Conservation (phyloP, 2,888 invertebrate species). For the Drosophila pegasa region DNA sequence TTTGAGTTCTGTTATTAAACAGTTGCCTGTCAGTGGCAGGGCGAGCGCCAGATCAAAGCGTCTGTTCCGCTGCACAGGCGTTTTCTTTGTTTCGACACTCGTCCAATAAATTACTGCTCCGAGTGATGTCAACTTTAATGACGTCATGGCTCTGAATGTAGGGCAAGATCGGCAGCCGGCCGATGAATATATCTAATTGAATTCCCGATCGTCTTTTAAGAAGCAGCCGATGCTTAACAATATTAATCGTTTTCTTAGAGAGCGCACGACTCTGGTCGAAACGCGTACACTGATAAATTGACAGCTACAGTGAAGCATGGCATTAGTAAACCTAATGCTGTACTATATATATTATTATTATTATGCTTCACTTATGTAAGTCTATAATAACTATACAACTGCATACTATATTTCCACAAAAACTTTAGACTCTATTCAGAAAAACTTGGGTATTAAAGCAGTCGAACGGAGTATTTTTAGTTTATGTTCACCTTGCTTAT, state of each 20-base stretch:
- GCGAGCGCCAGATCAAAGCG: slow-evolving; percentile 71
- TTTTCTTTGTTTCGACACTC: slow-evolving; percentile 52
- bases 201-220: slow-evolving; percentile 19
- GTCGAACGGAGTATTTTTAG: neutral
- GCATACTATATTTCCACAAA: no score
- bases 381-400: no score
- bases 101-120: slow-evolving; percentile 13
- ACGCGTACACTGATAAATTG: slow-evolving; percentile 44
- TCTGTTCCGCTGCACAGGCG: slow-evolving; percentile 37
- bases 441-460: neutral
- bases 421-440: no score
- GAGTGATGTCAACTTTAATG: slow-evolving; percentile 63
- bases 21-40: slow-evolving; percentile 57
- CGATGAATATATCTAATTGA: slow-evolving; percentile 13
- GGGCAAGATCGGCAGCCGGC: slow-evolving; percentile 51
- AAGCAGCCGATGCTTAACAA: slow-evolving; percentile 22
- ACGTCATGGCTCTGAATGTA: slow-evolving; percentile 56
- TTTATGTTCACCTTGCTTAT: neutral
- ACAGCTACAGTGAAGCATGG: slow-evolving; percentile 33
- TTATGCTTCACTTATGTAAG: no score
- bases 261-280: slow-evolving; percentile 29
- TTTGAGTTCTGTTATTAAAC: slow-evolving; percentile 45
- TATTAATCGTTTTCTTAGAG: slow-evolving; percentile 55
- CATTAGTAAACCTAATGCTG: neutral
- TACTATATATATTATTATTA: no score